Evolutionary conservation across 2,113 vertebrate genomes (phyloP), one percentile per base, ranked within the genome.

Genomic region (Sclerurus mexicanus): DNA sequence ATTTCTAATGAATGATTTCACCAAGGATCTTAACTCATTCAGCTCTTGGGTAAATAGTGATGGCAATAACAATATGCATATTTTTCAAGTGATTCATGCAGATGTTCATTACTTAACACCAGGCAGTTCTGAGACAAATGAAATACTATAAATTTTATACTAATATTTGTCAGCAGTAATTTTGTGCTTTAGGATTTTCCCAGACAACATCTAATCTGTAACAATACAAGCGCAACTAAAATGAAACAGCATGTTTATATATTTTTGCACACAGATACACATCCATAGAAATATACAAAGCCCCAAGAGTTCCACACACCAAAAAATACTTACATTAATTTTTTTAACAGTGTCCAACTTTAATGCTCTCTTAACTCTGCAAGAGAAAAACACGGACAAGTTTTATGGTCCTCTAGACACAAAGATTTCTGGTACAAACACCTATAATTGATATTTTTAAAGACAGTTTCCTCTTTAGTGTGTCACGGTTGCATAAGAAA

Each of bases 331-430:
- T 95, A 99, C 98, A 47, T 96, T 83, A 91, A 95, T 66, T 79
- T 93, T 90, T 52, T 90, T 85, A 47, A 67, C 7, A 33, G 14
- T 27, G 46, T 98, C 98, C 90, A 98, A 89, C 59, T 96, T 97
- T 42, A 99, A 96, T 55, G 98, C 73, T 97, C 98, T 98, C 96
- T 97, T 99, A 75, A 88, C 98, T 74, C 99, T 99, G 97, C 46
- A 97, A 97, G 84, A 67, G 63, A 98, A 98, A 96, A 56, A 97
- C 11, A 83, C 9, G 83, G 92, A 30, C 24, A 93, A 78, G 95
- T 97, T 90, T 96, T 85, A 80, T 37, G 66, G 87, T 53, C 39
- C 85, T 44, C 28, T 44, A 90, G 64, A 74, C 72, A 82, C 44
- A 52, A 75, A 96, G 72, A 88, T 60, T 95, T 67, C 93, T 95